Evolutionary conservation across 2,888 invertebrate species (phyloP).

Genomic region (Oxyscelio sp.): DNA sequence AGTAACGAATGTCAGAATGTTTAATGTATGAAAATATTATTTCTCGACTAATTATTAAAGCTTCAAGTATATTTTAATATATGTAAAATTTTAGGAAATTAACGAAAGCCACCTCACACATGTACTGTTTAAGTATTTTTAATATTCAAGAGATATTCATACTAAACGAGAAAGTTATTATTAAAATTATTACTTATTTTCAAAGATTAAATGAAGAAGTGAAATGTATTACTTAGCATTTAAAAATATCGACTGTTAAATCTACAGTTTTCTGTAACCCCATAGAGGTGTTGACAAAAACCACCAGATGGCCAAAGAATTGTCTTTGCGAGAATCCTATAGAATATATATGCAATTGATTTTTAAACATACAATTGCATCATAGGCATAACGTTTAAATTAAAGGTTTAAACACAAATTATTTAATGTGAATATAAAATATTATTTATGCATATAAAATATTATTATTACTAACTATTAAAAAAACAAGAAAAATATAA

Average conservation of each 20-base stretch:
- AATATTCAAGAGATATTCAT: slow-evolving; percentile 70
- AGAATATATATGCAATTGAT: slow-evolving; percentile 12
- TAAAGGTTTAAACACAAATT: too few species aligned
- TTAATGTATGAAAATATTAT: slow-evolving; percentile 55
- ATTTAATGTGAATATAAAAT: too few species aligned
- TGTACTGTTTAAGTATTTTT: slow-evolving; percentile 69
- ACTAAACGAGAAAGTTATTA: not conserved
- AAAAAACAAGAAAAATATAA: too few species aligned
- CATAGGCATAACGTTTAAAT: too few species aligned
- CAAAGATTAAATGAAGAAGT: not conserved
- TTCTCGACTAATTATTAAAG: slow-evolving; percentile 49
- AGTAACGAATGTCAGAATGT: slow-evolving; percentile 74
- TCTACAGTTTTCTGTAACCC: slow-evolving; percentile 84
- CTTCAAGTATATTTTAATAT: slow-evolving; percentile 43
- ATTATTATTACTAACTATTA: not conserved
- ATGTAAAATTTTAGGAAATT: too few species aligned
- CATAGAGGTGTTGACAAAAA: slow-evolving; percentile 81
- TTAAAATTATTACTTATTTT: not conserved
- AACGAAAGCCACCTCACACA: slow-evolving; percentile 74
- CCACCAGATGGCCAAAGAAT: slow-evolving; percentile 88
- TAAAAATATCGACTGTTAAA: slow-evolving; percentile 86
- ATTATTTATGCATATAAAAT: too few species aligned
- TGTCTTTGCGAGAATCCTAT: slow-evolving; percentile 78
- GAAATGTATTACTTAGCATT: slow-evolving; percentile 11
- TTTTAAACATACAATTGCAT: too few species aligned